Evolutionary conservation across 2,797 vertebrate species (phyloP), one percentile per base, ranked within the genome.

Genomic region (Protonibea diacanthus): DNA sequence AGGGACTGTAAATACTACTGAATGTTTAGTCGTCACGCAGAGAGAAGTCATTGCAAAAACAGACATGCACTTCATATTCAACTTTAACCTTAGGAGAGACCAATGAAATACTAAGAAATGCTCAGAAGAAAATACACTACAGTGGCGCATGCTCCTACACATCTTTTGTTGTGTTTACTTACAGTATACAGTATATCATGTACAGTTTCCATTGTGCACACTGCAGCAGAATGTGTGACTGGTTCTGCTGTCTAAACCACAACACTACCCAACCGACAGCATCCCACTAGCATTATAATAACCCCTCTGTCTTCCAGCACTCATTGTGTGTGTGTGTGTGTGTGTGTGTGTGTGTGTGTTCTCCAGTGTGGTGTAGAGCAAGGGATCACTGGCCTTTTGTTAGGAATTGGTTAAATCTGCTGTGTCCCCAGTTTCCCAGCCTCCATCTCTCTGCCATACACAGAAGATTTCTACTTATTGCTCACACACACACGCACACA

Each of bases 371-470:
- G 14, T 42, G 23, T 23, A 71, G 56, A 84, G 53, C 6, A 12
- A 81, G 56, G 67, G 66, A 71, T 84, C 78, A 82, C 69, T 79
- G 82, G 67, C 49, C 82, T 87, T 89, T 86, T 87, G 83, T 86
- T 51, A 58, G 69, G 60, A 80, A 53, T 59, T 40, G 67, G 66
- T 82, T 81, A 74, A 76, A 56, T 44, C 73, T 71, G 51, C 76
- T 68, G 29, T 64, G 14, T 71, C 73, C 49, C 61, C 57, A 64
- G 42, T 56, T 52, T 78, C 40, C 57, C 61, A 45, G 67, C 57
- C 78, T 71, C 73, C 64, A 66, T 51, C 49, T 82, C 27, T 15
- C 33, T 57, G 21, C 59, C 48, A n/a, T 45, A 66, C 10, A 29
- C 58, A n/a, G 13, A 55, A 33, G 48, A 84, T 65, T 63, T 65